These are phyloP conservation scores for Molorchus minor DNA, from an alignment of 2,888 invertebrate species.

Conservation along the genomic window DNA sequence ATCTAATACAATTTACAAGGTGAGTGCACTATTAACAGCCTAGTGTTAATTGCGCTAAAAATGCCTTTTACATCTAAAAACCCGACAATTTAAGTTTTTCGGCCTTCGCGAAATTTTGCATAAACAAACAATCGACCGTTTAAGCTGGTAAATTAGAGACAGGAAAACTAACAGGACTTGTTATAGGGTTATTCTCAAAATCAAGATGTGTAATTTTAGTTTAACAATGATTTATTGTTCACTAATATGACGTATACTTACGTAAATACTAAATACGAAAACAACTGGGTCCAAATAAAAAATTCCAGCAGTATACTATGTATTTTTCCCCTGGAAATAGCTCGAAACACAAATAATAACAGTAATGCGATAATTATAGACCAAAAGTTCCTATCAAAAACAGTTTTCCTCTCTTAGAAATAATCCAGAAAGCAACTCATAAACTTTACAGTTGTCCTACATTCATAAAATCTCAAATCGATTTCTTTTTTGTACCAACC, in stretches of 20 bases:
- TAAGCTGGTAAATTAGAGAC: neutral
- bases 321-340: no score
- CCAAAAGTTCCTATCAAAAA: neutral
- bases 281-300: neutral
- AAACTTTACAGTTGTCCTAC: neutral
- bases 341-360: no score
- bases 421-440: neutral
- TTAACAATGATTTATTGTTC: neutral
- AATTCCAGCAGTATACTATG: neutral
- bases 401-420: neutral
- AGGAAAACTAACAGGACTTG: neutral
- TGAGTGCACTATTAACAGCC: conserved; percentile 7
- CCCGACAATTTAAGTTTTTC: conserved; percentile 12
- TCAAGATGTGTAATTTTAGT: neutral
- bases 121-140: neutral
- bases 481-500: neutral
- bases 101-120: conserved; percentile 9
- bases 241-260: neutral
- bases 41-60: conserved; percentile 9
- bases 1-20: conserved; percentile 5
- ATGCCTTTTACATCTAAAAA: conserved; percentile 15
- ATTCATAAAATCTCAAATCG: neutral
- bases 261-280: neutral
- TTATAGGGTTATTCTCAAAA: neutral
- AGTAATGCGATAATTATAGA: neutral